Percentiles rank a stretch among this genome's conserved stretches.
Evolutionary conservation across 1,140 invertebrate genomes (phyloP).

Genomic region (honey bee (Apis mellifera)): Amel_HAv3.1 CM009939.2:10054001-10054500

Average conservation of each 20-base stretch:
- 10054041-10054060: constrained; percentile 88
- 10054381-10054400: too few species aligned
- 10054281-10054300: not conserved
- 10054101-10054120: constrained; percentile 89
- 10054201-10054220: constrained; percentile 23
- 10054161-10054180: constrained; percentile 92
- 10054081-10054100: constrained; percentile 88
- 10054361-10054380: too few species aligned
- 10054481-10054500: too few species aligned
- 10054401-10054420: too few species aligned
- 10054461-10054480: too few species aligned
- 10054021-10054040: constrained; percentile 81
- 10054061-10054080: constrained; percentile 88
- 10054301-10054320: too few species aligned
- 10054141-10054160: constrained; percentile 87
- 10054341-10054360: too few species aligned
- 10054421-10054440: too few species aligned
- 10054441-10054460: too few species aligned
- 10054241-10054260: constrained; percentile 16
- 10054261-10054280: constrained; percentile 5
- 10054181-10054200: constrained; percentile 74
- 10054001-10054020: not conserved
- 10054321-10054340: too few species aligned
- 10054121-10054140: constrained; percentile 86
- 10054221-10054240: constrained; percentile 20